These are phyloP conservation scores for Diadema setosum DNA, from an alignment of 35 echinoderm and acorn worm genomes.

Conservation along the genomic window DNA sequence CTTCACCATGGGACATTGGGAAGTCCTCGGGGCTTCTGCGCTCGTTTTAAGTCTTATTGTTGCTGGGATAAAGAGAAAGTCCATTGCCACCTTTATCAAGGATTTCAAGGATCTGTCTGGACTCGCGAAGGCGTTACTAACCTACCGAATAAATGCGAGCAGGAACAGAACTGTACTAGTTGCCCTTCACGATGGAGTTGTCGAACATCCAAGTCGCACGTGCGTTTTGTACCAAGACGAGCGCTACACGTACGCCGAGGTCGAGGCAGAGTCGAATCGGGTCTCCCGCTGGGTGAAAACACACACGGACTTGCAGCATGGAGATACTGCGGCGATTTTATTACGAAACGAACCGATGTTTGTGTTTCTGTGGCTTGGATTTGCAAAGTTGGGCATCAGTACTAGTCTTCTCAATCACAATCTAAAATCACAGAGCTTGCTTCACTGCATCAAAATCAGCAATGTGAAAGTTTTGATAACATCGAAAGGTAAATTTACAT, in stretches of 20 bases:
- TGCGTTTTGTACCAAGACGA: constrained; percentile 41
- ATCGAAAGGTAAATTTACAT: constrained; percentile 47
- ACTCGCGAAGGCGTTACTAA: neutral
- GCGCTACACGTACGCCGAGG: constrained; percentile 5
- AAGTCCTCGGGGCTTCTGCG: neutral
- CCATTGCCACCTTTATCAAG: neutral
- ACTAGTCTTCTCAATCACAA: constrained; percentile 38
- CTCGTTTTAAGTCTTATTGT: neutral
- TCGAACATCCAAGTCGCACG: neutral
- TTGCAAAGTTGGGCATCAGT: constrained; percentile 37
- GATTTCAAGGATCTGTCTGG: neutral
- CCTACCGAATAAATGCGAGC: neutral
- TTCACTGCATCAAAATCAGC: constrained; percentile 45
- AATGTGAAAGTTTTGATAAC: constrained; percentile 6
- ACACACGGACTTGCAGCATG: neutral
- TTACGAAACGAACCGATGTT: constrained; percentile 29
- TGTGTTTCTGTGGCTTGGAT: constrained; percentile 10
- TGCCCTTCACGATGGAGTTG: neutral
- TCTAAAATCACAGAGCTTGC: neutral
- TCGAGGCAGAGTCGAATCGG: constrained; percentile 5
- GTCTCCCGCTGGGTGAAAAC: neutral
- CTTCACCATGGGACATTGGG: constrained; percentile 15
- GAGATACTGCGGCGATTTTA: constrained; percentile 29
- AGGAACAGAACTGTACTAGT: neutral
- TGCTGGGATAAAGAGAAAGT: constrained; percentile 5